Evolutionary conservation across 2,797 vertebrate species (phyloP).

Genomic region (Onychomys leucogaster): DNA sequence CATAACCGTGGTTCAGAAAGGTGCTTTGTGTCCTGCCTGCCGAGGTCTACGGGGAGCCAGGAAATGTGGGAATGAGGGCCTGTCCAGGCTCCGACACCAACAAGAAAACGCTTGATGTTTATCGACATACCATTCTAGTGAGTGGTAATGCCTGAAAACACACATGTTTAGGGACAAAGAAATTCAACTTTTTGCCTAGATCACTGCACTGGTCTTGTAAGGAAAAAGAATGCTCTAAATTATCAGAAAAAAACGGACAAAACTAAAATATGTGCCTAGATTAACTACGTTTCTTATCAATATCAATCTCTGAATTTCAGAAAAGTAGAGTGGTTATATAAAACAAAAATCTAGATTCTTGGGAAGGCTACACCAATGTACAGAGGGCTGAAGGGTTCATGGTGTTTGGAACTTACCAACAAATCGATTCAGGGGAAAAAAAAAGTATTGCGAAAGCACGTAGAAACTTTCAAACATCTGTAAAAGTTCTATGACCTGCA

Average conservation of each 20-base stretch:
- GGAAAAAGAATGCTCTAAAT: neutral
- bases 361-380: neutral
- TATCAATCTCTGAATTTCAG: neutral
- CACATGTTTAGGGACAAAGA: neutral
- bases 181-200: neutral
- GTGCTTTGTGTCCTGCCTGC: neutral
- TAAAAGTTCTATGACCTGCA: neutral
- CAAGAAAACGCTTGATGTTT: neutral
- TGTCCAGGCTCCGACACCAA: neutral
- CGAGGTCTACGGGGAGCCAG: neutral
- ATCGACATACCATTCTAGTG: neutral
- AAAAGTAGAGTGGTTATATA: neutral
- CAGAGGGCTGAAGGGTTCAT: neutral
- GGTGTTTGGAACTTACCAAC: neutral
- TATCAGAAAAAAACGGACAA: neutral
- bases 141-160: neutral
- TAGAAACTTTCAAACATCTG: neutral
- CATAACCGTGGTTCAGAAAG: neutral
- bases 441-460: neutral
- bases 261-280: neutral
- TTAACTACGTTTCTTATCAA: neutral
- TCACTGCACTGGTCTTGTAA: neutral
- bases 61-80: constrained; percentile 3
- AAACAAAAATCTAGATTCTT: neutral
- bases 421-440: neutral